phyloP scores from a whole-genome alignment of 2,888 invertebrate species.

The Chymomyza procnemis region DNA sequence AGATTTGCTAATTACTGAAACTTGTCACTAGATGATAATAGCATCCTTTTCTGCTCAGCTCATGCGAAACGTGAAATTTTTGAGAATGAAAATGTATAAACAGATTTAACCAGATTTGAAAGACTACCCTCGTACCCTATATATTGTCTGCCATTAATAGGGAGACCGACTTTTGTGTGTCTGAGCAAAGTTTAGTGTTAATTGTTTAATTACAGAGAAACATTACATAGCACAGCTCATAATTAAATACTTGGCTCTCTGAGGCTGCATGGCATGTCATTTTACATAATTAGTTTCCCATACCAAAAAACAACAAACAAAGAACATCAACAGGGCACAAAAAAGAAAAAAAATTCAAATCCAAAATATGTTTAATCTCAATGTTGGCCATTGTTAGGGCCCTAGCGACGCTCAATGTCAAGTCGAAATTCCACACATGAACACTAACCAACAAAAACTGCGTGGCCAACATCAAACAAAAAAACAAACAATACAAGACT shows the following conservation, averaged over 20 bases:
- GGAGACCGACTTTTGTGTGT: no score
- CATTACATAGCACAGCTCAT: conserved; percentile 16
- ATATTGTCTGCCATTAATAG: no score
- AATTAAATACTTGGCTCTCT: conserved; percentile 39
- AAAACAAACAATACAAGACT: neutral
- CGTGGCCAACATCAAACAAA: neutral
- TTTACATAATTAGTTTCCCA: conserved; percentile 37
- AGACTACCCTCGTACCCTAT: no score
- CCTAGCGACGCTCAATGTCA: neutral
- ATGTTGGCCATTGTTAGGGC: neutral
- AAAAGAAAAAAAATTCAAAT: no score
- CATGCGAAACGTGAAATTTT: no score
- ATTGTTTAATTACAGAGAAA: conserved; percentile 41
- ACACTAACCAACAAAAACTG: neutral
- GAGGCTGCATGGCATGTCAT: conserved; percentile 33
- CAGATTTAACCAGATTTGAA: no score
- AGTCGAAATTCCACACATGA: neutral
- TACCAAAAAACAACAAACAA: neutral
- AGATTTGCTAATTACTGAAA: no score
- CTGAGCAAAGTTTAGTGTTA: conserved; percentile 21
- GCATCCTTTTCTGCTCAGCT: no score
- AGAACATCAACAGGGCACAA: neutral
- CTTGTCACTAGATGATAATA: no score
- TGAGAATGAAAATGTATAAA: no score
- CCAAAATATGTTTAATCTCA: neutral